Percentiles rank a stretch among this genome's conserved stretches.
These are phyloP conservation scores for Indri indri DNA, from an alignment of 2,113 vertebrate genomes.

Conservation along the genomic window DNA sequence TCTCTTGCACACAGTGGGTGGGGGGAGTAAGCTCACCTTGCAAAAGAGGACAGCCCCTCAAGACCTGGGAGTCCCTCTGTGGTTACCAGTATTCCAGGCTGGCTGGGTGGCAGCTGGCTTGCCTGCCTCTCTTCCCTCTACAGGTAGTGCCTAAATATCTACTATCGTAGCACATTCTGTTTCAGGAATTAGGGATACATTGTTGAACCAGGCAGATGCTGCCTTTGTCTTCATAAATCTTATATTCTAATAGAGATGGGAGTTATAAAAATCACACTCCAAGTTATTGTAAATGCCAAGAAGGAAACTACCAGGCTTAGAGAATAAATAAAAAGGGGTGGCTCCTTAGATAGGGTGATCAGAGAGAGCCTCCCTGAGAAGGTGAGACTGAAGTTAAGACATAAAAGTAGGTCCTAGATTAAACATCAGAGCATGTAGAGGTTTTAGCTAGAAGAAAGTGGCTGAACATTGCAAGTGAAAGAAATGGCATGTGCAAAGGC, in stretches of 20 bases:
- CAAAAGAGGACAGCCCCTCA: no score
- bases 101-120: background rate
- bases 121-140: background rate
- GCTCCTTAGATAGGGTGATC: background rate
- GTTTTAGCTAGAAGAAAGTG: background rate
- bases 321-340: background rate
- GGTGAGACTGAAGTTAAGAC: background rate
- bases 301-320: background rate
- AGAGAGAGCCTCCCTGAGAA: background rate
- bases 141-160: background rate
- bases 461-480: background rate
- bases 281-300: background rate
- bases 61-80: background rate
- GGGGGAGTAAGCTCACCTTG: background rate
- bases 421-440: background rate
- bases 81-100: background rate
- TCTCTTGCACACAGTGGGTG: background rate
- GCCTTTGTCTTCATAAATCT: background rate
- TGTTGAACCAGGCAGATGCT: background rate
- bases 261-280: background rate
- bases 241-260: background rate
- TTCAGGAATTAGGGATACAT: background rate
- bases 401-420: background rate
- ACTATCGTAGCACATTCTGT: background rate
- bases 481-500: background rate